Percentiles rank a stretch among this genome's conserved stretches.
Conservation (phyloP, 2,797 vertebrate species). For the Cichlasoma orientale region DNA sequence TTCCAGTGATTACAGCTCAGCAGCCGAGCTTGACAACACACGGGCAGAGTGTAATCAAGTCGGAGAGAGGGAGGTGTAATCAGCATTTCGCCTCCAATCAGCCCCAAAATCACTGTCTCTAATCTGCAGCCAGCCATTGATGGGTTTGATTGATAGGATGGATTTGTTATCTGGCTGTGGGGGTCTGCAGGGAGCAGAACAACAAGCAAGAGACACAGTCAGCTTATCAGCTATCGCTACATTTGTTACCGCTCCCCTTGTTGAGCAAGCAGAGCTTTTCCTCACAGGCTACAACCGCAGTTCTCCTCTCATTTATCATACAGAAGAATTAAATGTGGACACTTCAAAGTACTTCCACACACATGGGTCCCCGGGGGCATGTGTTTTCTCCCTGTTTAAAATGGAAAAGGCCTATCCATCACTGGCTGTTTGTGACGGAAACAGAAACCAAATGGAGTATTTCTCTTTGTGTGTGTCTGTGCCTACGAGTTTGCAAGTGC, state of each 20-base stretch:
- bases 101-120: slow-evolving; percentile 76
- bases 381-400: slow-evolving; percentile 78
- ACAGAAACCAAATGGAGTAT: slow-evolving; percentile 54
- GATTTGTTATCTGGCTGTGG: slow-evolving; percentile 79
- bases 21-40: slow-evolving; percentile 70
- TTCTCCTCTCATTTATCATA: slow-evolving; percentile 78
- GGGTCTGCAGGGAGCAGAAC: slow-evolving; percentile 75
- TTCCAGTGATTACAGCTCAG: slow-evolving; percentile 76
- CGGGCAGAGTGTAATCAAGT: slow-evolving; percentile 76
- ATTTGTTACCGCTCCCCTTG: slow-evolving; percentile 76
- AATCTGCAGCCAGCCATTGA: slow-evolving; percentile 77
- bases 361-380: slow-evolving; percentile 72
- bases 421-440: slow-evolving; percentile 75
- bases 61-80: slow-evolving; percentile 70
- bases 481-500: background rate
- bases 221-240: slow-evolving; percentile 79
- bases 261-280: slow-evolving; percentile 65
- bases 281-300: slow-evolving; percentile 70
- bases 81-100: slow-evolving; percentile 80
- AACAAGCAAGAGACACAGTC: slow-evolving; percentile 74
- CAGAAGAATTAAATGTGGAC: slow-evolving; percentile 82
- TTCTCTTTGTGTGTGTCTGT: slow-evolving; percentile 28
- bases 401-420: slow-evolving; percentile 78
- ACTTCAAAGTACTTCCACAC: slow-evolving; percentile 81
- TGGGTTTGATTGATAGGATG: slow-evolving; percentile 80